phyloP scores from a whole-genome alignment of 2,888 invertebrate genomes.

The Octodonta nipae region DNA sequence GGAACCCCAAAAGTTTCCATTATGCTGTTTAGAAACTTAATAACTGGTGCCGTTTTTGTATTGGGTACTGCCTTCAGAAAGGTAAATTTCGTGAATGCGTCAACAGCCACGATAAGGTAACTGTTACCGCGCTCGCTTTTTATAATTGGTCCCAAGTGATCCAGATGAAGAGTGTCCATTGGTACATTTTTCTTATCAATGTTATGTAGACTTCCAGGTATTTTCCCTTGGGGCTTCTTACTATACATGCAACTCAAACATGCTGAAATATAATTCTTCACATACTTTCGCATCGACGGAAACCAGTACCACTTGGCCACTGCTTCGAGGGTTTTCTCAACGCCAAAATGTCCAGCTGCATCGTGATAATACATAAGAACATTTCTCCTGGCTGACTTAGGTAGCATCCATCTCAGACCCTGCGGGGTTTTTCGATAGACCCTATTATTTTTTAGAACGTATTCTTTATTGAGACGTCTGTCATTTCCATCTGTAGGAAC shows the following conservation, averaged over 20 bases:
- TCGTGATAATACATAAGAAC: constrained; percentile 6
- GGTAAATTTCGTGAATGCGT: constrained; percentile 4
- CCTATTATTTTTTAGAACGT: too few relatives aligned
- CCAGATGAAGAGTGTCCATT: constrained; percentile 9
- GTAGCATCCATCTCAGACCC: too few relatives aligned
- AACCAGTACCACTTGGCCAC: constrained; percentile 11
- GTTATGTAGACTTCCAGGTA: constrained; percentile 5
- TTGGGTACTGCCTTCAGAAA: constrained; percentile 2
- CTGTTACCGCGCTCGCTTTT: constrained; percentile 1
- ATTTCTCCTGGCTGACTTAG: too few relatives aligned
- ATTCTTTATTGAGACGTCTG: too few relatives aligned
- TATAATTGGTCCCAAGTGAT: constrained; percentile 9
- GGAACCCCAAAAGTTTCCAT: constrained; percentile 11
- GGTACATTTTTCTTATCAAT: constrained; percentile 7
- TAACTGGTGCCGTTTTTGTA: not conserved
- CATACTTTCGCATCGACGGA: constrained; percentile 9
- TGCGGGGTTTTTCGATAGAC: too few relatives aligned
- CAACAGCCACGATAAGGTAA: constrained; percentile 2
- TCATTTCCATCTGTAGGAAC: too few relatives aligned
- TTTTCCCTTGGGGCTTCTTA: constrained; percentile 6
- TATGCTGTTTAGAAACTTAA: constrained; percentile 3
- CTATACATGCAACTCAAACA: constrained; percentile 8
- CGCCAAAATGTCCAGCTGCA: constrained; percentile 4
- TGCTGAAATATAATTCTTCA: constrained; percentile 3
- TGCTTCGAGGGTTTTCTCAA: constrained; percentile 5